These are phyloP conservation scores for Larimichthys polyactis DNA, from an alignment of 2,113 vertebrate species.

Conservation along the genomic window DNA sequence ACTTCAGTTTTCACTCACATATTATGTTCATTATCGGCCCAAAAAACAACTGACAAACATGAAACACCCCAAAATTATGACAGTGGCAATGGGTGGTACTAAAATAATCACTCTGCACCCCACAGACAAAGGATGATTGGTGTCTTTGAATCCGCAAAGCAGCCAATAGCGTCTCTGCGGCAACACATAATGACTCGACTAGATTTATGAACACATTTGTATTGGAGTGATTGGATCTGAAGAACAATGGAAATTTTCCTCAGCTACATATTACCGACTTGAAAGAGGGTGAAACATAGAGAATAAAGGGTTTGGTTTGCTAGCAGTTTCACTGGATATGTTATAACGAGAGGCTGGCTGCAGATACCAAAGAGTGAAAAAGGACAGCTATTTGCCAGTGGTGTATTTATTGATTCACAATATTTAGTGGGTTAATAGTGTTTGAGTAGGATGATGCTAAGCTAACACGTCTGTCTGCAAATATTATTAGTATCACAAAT, in stretches of 20 bases:
- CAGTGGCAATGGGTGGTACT: conserved; percentile 31
- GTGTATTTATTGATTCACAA: background rate
- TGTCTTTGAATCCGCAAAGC: conserved; percentile 43
- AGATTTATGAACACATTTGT: conserved; percentile 46
- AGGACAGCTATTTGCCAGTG: background rate
- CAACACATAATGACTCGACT: conserved; percentile 2
- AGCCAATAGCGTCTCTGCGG: conserved; percentile 29
- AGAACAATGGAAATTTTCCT: background rate
- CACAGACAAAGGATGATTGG: conserved; percentile 48
- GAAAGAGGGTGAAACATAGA: conserved; percentile 8
- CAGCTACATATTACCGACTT: conserved; percentile 4
- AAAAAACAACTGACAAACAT: conserved; percentile 33
- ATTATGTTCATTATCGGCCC: conserved; percentile 34
- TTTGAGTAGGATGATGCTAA: background rate
- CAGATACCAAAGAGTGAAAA: background rate
- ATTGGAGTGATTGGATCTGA: conserved; percentile 13
- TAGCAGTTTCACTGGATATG: background rate
- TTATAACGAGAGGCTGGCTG: background rate
- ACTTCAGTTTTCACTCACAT: conserved; percentile 33
- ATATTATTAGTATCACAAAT: background rate
- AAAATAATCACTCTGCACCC: conserved; percentile 34
- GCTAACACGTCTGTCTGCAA: background rate
- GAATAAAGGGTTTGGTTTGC: background rate
- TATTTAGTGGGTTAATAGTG: background rate
- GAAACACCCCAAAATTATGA: conserved; percentile 29